phyloP scores from a whole-genome alignment of 2,797 vertebrate species.

The Betta splendens region DNA sequence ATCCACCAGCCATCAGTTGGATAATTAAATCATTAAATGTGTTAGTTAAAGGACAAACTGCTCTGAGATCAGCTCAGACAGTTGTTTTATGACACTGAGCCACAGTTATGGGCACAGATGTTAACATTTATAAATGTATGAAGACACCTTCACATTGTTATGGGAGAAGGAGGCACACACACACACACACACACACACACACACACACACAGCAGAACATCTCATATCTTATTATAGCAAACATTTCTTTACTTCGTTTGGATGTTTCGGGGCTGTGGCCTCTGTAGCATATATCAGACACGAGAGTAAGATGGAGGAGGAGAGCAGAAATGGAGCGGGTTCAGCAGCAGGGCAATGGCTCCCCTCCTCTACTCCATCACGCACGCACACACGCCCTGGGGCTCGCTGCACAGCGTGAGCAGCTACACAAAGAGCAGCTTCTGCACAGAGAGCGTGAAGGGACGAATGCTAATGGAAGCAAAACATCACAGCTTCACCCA shows the following conservation, averaged over 20 bases:
- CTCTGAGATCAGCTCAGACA: background rate
- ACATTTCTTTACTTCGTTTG: conserved; percentile 33
- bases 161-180: background rate
- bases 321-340: conserved; percentile 63
- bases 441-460: conserved; percentile 22
- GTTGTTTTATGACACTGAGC: conserved; percentile 16
- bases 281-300: conserved; percentile 33
- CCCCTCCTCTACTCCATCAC: conserved; percentile 73
- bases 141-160: background rate
- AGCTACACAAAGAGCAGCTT: conserved; percentile 46
- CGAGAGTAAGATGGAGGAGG: conserved; percentile 57
- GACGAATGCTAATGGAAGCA: background rate
- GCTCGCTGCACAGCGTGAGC: conserved; percentile 47
- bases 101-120: background rate
- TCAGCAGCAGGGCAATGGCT: conserved; percentile 81
- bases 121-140: conserved; percentile 5
- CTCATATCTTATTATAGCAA: too few species aligned
- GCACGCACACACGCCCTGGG: conserved; percentile 47
- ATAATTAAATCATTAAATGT: too few species aligned
- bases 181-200: conserved; percentile 8
- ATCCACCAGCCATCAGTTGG: too few species aligned
- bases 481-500: too few species aligned
- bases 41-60: too few species aligned
- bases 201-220: too few species aligned
- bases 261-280: conserved; percentile 31